These are phyloP conservation scores for Coenonympha glycerion DNA, from an alignment of 2,888 invertebrate species.

Conservation along the genomic window DNA sequence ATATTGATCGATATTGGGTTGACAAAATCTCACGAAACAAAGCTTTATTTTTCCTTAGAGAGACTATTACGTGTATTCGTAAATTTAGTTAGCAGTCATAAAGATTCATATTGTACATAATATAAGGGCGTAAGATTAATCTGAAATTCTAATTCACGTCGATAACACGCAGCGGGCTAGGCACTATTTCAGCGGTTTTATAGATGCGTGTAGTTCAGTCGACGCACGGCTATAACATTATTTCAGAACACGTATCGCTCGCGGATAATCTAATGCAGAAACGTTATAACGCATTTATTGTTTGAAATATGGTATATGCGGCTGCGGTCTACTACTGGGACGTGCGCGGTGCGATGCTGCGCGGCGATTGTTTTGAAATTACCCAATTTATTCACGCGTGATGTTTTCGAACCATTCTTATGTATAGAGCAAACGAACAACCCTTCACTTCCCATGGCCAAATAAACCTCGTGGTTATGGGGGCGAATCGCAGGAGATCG, in stretches of 20 bases:
- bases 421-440: too few relatives aligned
- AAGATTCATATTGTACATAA: not conserved
- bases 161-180: constrained; percentile 23
- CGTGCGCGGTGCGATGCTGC: constrained; percentile 7
- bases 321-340: constrained; percentile 20
- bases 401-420: constrained; percentile 10
- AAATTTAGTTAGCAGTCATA: not conserved
- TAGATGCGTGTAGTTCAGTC: constrained; percentile 39
- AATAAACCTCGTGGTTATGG: too few relatives aligned
- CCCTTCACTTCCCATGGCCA: too few relatives aligned
- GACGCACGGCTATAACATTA: constrained; percentile 58
- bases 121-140: constrained; percentile 4
- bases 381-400: constrained; percentile 6
- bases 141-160: constrained; percentile 15
- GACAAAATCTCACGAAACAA: too few relatives aligned
- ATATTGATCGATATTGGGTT: too few relatives aligned
- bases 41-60: too few relatives aligned
- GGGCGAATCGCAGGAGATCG: too few relatives aligned
- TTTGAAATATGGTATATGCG: constrained; percentile 42
- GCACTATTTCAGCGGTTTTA: constrained; percentile 52
- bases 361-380: constrained; percentile 18
- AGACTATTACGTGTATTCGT: too few relatives aligned
- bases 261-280: constrained; percentile 67
- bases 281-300: constrained; percentile 68
- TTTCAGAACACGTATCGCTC: constrained; percentile 68